Evolutionary conservation across 2,888 invertebrate species (phyloP), one percentile per base, ranked within the genome.

Genomic region (Homarus gammarus): DNA sequence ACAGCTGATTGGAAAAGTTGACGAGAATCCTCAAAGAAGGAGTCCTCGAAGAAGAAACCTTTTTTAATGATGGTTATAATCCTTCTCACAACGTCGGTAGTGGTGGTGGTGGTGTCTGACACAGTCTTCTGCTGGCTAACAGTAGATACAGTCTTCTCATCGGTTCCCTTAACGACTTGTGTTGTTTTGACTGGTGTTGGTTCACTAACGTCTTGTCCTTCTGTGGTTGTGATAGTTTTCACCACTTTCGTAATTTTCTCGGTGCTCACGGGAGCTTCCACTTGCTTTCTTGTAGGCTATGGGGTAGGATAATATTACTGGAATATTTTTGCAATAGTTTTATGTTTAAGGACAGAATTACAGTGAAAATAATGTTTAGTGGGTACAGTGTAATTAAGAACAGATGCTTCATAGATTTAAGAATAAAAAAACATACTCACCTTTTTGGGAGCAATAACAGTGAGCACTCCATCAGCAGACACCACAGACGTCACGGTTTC

Each of bases 11-110:
- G 84, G 88, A 88, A 91, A 56, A 82, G 64, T 36, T 90, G 73
- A 6, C 87, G 91, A 12, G 87, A 79, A 33, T 82, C 78, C 40
- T 85, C 84, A 68, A 91, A 91, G 81, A 85, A 90, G 44, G 90
- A 84, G 51, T 91, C 91, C 36, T 88, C 81, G 73, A 90, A 91
- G 86, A 91, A 91, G 31, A 33, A 40, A 6, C 88, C 88, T 36
- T 78, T 75, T 36, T 77, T 64, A 18, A 40, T 64, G 33, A 82
- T 68, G 49, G 68, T 31, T 15, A 82, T 33, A 15, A 51, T 31
- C 33, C 40, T 82, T n/a, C 10, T 33, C 36, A 31, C 79, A 10
- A 22, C 31, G 61, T 27, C 49, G 27, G 3, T 12, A 8, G 5
- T 12, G 6, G 44, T 64, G 36, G 56, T 18, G 33, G 79, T 79